Conservation (phyloP, 1,140 invertebrate genomes). For the Asbolus verrucosus region DNA sequence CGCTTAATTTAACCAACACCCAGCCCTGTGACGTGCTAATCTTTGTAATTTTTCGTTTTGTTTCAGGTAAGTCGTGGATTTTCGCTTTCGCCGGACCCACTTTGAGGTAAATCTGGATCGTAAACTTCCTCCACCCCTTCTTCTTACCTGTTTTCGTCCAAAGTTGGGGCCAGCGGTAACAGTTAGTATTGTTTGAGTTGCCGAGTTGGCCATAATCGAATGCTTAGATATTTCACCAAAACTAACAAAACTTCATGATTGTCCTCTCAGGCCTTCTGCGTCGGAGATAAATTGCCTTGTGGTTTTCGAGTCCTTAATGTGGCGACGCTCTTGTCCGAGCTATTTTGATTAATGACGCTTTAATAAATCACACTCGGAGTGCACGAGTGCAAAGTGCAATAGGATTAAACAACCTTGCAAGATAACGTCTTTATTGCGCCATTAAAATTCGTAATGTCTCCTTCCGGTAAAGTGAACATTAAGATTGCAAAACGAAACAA, state of each 20-base stretch:
- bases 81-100: no score
- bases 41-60: no score
- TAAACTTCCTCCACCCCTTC: no score
- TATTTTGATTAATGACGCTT: slow-evolving; percentile 21
- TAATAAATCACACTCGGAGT: slow-evolving; percentile 15
- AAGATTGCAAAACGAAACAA: neutral
- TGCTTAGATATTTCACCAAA: neutral
- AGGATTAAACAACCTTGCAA: no score
- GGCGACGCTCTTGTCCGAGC: no score
- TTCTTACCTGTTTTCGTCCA: neutral
- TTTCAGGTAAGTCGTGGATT: no score
- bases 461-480: no score
- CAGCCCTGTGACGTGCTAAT: no score
- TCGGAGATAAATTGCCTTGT: slow-evolving; percentile 19
- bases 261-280: neutral
- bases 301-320: neutral
- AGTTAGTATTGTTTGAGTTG: slow-evolving; percentile 13
- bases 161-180: neutral
- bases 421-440: no score
- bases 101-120: no score
- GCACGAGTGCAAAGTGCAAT: neutral
- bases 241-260: slow-evolving; percentile 27
- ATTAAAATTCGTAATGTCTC: neutral
- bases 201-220: slow-evolving; percentile 11
- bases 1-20: no score